Evolutionary conservation across 2,888 invertebrate species (phyloP).

Genomic region (Drosophila melanocephala): DNA sequence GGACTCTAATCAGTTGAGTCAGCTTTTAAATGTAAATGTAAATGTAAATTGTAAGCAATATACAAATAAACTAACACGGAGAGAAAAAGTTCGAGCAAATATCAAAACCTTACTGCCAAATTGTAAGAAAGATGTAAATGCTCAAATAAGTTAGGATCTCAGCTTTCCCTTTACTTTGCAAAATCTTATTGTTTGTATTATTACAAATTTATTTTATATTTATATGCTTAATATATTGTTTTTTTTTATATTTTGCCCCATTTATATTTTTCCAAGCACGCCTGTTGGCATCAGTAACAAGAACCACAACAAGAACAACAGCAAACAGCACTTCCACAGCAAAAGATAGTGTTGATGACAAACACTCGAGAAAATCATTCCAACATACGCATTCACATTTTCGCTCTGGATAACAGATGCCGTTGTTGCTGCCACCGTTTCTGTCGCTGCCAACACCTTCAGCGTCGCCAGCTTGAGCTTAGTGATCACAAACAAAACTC

Average conservation of each 20-base stretch:
- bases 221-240: neutral
- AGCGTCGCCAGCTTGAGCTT: conserved; percentile 49
- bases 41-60: neutral
- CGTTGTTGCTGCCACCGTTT: conserved; percentile 8
- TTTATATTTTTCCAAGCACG: neutral
- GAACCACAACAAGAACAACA: conserved; percentile 7
- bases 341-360: conserved; percentile 56
- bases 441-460: conserved; percentile 11
- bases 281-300: conserved; percentile 14
- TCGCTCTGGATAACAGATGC: conserved; percentile 49
- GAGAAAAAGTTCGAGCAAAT: neutral
- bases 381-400: conserved; percentile 32
- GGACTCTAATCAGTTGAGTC: conserved; percentile 33
- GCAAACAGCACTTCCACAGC: conserved; percentile 17
- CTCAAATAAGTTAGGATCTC: neutral
- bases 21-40: conserved; percentile 13
- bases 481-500: conserved; percentile 52
- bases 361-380: conserved; percentile 46
- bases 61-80: neutral
- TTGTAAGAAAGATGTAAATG: neutral
- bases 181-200: neutral
- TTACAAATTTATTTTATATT: neutral
- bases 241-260: neutral
- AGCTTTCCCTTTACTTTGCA: neutral
- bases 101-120: neutral